phyloP scores from a whole-genome alignment of 2,113 vertebrate genomes.

The Epinephelus moara region DNA sequence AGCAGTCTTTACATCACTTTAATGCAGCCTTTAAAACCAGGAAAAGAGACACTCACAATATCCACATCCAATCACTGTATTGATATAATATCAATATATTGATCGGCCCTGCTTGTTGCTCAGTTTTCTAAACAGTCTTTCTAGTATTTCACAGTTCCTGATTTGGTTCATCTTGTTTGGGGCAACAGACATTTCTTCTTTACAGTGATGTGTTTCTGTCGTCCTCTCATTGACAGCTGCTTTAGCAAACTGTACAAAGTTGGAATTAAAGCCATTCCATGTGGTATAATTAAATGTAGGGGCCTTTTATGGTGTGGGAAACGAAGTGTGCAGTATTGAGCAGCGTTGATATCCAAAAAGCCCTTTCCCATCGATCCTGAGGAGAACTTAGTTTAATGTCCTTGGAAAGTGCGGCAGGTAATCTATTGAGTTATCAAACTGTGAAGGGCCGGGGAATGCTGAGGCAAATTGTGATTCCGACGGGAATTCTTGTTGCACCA shows the following conservation, averaged over 20 bases:
- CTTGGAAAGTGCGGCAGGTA: slow-evolving; percentile 82
- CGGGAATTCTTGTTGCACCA: slow-evolving; percentile 64
- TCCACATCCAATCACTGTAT: too few relatives aligned
- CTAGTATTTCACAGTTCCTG: background rate
- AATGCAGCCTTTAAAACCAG: too few relatives aligned
- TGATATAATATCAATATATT: too few relatives aligned
- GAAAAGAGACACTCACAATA: too few relatives aligned
- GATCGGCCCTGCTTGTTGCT: background rate
- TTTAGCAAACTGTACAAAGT: slow-evolving; percentile 62
- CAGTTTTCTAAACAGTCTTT: background rate
- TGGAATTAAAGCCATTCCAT: slow-evolving; percentile 65
- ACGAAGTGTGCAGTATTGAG: slow-evolving; percentile 83
- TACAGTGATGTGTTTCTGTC: slow-evolving; percentile 31
- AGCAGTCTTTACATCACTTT: background rate
- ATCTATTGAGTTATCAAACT: slow-evolving; percentile 86
- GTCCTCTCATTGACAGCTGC: slow-evolving; percentile 29
- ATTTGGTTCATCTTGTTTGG: slow-evolving; percentile 10
- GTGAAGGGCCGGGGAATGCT: slow-evolving; percentile 72
- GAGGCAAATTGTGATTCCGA: slow-evolving; percentile 70
- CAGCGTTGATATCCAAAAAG: slow-evolving; percentile 76
- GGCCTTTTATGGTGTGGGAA: slow-evolving; percentile 67
- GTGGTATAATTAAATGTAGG: slow-evolving; percentile 78
- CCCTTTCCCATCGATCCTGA: slow-evolving; percentile 78
- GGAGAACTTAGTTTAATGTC: slow-evolving; percentile 82
- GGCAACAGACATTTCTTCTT: slow-evolving; percentile 38